These are phyloP conservation scores for Rhineura floridana DNA, from an alignment of 2,113 vertebrate species.

Conservation along the genomic window DNA sequence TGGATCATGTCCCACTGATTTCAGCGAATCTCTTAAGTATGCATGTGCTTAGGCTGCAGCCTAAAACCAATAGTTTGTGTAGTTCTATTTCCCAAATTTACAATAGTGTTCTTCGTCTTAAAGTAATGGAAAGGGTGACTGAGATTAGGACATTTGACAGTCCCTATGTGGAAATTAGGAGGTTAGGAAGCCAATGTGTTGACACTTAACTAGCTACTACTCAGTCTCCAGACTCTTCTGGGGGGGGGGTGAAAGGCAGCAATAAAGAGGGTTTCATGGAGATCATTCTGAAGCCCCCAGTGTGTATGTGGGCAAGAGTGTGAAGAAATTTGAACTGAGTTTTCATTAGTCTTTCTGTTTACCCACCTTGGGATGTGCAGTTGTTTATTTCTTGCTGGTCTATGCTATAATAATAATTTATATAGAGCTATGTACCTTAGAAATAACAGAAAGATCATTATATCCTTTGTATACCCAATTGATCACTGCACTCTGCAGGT, in stretches of 20 bases:
- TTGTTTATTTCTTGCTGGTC: background rate
- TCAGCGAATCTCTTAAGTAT: background rate
- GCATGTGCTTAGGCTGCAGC: background rate
- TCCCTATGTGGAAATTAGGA: background rate
- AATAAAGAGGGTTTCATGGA: background rate
- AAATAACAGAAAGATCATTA: too few species aligned
- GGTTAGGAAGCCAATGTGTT: background rate
- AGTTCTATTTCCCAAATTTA: background rate
- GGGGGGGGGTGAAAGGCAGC: background rate
- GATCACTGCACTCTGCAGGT: too few species aligned
- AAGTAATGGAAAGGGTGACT: background rate
- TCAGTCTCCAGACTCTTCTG: background rate
- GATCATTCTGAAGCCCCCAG: background rate
- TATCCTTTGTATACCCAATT: too few species aligned
- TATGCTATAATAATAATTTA: background rate
- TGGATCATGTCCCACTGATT: background rate
- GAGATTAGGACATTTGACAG: background rate
- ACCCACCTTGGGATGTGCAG: background rate
- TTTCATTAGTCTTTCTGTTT: background rate
- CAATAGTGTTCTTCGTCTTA: background rate
- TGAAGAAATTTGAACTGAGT: background rate
- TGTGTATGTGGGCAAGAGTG: too few species aligned
- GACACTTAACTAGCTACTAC: background rate
- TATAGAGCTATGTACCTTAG: background rate
- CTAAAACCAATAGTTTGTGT: background rate